Base-by-base conservation (phyloP, 2,113 vertebrate genomes). In the Otus sunia region DNA sequence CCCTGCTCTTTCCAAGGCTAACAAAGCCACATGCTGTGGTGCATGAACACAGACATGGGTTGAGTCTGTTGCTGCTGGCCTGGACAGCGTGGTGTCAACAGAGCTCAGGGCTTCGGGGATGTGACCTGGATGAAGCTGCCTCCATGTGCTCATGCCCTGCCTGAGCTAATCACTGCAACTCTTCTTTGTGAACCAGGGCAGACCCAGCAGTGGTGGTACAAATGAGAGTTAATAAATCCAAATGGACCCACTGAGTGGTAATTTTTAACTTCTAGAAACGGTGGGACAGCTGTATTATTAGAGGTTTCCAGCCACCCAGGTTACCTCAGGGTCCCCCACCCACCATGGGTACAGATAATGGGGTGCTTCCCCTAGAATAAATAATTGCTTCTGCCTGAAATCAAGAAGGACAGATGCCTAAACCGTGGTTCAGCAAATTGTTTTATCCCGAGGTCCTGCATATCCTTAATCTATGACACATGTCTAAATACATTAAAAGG, bases 21-120 rank as follows among this genome's bases (percentile, higher is more conserved):
- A 26, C 0, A 2, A 21, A 79, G 20, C 32, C 34, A 16, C 4
- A 0, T 52, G 36, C 23, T 29, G 0, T 6, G 1, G 53, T 21
- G 17, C 49, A 26, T 16, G 15, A 50, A 53, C 2, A 5, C 30
- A 71, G 32, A 3, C 9, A 2, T 7, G 49, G 55, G 32, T 9
- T 39, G 52, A 68, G 19, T 25, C 15, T 62, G 41, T n/a, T 72
- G 80, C 52, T 82, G 32, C 64, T 30, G 18, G 32, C 32, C 32
- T 50, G 41, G 43, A 59, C 47, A 53, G 17, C 0, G 0, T 43
- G 43, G 17, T 37, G 27, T 30, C 39, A 55, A 45, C 73, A 66
- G 55, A 81, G 36, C 74, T 71, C 8, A 2, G 64, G 26, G 41
- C 64, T 34, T 12, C 10, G 13, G 20, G 23, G 50, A 67, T 52